Conservation (phyloP, 2,113 vertebrate species). For the Odocoileus hemionus region DNA sequence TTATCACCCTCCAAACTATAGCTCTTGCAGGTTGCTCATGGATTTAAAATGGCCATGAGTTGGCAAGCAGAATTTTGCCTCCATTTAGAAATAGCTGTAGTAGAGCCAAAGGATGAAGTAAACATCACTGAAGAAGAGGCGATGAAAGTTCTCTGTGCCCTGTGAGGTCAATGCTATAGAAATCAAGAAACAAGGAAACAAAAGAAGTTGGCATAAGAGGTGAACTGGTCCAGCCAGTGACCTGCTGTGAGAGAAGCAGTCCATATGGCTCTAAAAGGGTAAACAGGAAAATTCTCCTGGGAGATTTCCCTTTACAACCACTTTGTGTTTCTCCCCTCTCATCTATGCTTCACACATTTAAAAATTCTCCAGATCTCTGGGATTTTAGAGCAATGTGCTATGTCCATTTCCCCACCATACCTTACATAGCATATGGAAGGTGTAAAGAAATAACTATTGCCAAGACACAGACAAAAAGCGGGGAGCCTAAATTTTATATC, state of each 20-base stretch:
- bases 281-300: not conserved
- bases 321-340: not conserved
- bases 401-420: conserved; percentile 44
- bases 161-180: not conserved
- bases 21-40: not conserved
- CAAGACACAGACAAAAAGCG: conserved; percentile 26
- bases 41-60: not conserved
- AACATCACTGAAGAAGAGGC: not conserved
- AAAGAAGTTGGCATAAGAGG: not conserved
- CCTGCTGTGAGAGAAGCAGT: not conserved
- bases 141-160: not conserved
- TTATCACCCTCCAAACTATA: not conserved
- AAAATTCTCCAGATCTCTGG: not conserved
- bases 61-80: conserved; percentile 14
- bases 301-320: not conserved
- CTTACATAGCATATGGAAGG: not conserved
- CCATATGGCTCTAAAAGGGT: not conserved
- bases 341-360: not conserved
- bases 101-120: not conserved
- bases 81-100: not conserved
- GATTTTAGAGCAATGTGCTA: conserved; percentile 23
- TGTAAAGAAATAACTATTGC: not conserved
- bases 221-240: not conserved
- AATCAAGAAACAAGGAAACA: not conserved
- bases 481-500: not conserved